Evolutionary conservation across 2,888 invertebrate species (phyloP).

Genomic region (Tineola bisselliella): DNA sequence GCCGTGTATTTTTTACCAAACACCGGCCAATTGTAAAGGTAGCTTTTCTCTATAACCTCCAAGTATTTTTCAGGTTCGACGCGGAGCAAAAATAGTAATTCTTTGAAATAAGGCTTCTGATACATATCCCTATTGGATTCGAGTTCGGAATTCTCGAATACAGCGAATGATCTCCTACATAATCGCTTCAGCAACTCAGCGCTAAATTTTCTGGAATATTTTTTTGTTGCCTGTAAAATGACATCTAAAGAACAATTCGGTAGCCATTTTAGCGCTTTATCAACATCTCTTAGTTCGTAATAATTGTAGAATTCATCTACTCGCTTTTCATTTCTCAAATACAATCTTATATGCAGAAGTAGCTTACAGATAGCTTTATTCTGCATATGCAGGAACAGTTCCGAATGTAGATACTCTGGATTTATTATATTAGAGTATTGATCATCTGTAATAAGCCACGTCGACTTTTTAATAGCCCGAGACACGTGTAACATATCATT

Average conservation of each 20-base stretch:
- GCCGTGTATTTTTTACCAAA: slow-evolving; percentile 32
- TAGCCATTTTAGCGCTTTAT: slow-evolving; percentile 38
- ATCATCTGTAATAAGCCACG: slow-evolving; percentile 41
- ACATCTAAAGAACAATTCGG: slow-evolving; percentile 35
- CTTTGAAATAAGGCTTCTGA: not conserved
- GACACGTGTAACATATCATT: slow-evolving; percentile 43
- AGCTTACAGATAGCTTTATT: slow-evolving; percentile 38
- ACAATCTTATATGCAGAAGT: slow-evolving; percentile 34
- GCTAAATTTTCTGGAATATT: slow-evolving; percentile 21
- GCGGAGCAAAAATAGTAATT: slow-evolving; percentile 12
- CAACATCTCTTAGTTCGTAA: slow-evolving; percentile 24
- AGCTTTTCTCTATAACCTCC: slow-evolving; percentile 25
- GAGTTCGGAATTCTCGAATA: slow-evolving; percentile 24
- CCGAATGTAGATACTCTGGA: slow-evolving; percentile 33
- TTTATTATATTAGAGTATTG: slow-evolving; percentile 41
- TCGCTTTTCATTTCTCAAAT: slow-evolving; percentile 35
- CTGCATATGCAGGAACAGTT: slow-evolving; percentile 39
- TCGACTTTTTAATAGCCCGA: slow-evolving; percentile 35
- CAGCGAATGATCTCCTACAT: slow-evolving; percentile 24
- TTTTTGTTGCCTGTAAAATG: slow-evolving; percentile 29
- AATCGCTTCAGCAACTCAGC: slow-evolving; percentile 29
- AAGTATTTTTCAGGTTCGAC: slow-evolving; percentile 24
- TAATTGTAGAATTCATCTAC: slow-evolving; percentile 40
- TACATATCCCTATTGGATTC: not conserved
- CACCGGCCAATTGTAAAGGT: slow-evolving; percentile 17